A percentile compares a stretch with the other conserved stretches of the same genome.
phyloP scores from a whole-genome alignment of 2,113 vertebrate genomes.

The Siniperca knerii region DNA sequence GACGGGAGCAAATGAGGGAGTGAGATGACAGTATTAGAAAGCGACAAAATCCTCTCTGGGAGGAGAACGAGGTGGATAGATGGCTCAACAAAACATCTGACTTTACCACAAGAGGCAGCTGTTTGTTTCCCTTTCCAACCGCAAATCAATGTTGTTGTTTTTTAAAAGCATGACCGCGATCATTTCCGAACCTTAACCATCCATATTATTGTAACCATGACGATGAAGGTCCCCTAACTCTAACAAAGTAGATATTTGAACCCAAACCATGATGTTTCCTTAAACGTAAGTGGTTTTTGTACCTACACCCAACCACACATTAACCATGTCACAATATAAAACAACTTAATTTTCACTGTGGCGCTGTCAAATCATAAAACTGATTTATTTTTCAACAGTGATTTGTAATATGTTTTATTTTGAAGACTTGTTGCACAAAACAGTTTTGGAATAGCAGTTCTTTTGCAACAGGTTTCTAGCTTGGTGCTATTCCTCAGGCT shows the following conservation, averaged over 20 bases:
- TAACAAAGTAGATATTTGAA: too few species aligned
- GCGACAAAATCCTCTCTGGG: neutral
- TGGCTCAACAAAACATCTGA: too few species aligned
- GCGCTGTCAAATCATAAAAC: neutral
- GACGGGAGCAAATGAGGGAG: neutral
- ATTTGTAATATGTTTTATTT: neutral
- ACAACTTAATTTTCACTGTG: too few species aligned
- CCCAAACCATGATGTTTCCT: neutral
- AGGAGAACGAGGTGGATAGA: too few species aligned
- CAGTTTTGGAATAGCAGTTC: neutral
- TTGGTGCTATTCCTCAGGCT: neutral
- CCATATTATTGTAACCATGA: neutral
- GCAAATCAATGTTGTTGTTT: too few species aligned
- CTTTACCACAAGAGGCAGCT: too few species aligned
- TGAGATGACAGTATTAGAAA: neutral
- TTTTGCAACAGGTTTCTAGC: neutral
- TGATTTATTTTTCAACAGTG: neutral
- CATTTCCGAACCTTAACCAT: neutral
- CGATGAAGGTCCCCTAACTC: neutral
- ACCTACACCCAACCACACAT: neutral
- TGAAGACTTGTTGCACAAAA: neutral
- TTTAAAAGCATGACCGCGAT: too few species aligned
- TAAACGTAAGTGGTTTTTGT: neutral
- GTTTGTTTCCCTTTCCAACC: too few species aligned
- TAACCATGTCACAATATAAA: neutral